Evolutionary conservation across 2,113 vertebrate species (phyloP), one percentile per base, ranked within the genome.

Genomic region (Cyprinodon brontotheroides): DNA sequence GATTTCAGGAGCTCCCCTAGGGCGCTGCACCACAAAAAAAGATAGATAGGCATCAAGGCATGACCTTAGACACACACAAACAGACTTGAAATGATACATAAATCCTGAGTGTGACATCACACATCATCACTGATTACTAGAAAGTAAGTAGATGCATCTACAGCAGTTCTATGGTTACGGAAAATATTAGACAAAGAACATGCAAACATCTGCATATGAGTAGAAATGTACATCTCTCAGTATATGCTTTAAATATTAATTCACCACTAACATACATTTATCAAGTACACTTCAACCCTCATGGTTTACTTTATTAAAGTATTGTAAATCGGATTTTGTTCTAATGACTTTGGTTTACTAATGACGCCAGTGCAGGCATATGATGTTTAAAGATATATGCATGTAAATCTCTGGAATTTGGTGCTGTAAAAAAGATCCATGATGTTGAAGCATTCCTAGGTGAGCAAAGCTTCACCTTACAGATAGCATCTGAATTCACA

Each of bases 11-110:
- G 74, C 72, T 86, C 41, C 80, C 92, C 89, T 68, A 45, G 87
- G 91, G 93, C 83, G 47, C 61, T 79, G 84, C 86, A 80, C 85
- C 85, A 91, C 79, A 93, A 93, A 92, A 93, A 91, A 90, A 93
- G 89, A 93, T 82, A 92, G 89, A 93, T 93, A 89, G 82, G 75
- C 84, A 92, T 91, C 90, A 82, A 92, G 85, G 88, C 86, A 92
- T 93, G 92, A 93, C 91, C 91, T 92, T 80, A 92, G 72, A 87
- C 81, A 90, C 48, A 88, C 77, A 83, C 87, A 36, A 69, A 65
- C 63, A 81, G 17, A 53, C 64, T 57, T 29, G 13, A 59, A 41
- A 40, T 10, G 39, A 64, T 20, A 74, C 60, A 80, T 69, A 37
- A 69, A 84, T 88, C 20, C 39, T 59, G 20, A 72, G 65, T 69